Evolutionary conservation across 2,888 invertebrate species (phyloP).

Genomic region (Podabrus alpinus): DNA sequence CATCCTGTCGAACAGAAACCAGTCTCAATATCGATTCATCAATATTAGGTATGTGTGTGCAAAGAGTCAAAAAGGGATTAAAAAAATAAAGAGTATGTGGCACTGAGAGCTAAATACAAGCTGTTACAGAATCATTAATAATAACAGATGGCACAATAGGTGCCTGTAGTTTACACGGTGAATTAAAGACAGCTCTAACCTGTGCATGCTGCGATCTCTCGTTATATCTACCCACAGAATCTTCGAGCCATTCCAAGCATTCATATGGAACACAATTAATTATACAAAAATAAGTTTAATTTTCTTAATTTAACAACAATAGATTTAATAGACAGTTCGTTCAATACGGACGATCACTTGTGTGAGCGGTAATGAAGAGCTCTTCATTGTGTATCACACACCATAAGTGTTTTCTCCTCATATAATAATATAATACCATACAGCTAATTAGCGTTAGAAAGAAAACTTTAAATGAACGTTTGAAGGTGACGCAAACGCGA

Average conservation of each 20-base stretch:
- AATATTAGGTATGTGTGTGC: slow-evolving; percentile 22
- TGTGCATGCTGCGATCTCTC: slow-evolving; percentile 38
- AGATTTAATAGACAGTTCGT: neutral
- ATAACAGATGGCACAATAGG: slow-evolving; percentile 46
- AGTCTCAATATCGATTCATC: slow-evolving; percentile 25
- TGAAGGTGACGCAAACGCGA: neutral
- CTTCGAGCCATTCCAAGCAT: slow-evolving; percentile 27
- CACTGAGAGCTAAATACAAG: slow-evolving; percentile 37
- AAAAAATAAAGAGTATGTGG: slow-evolving; percentile 23
- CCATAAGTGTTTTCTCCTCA: neutral
- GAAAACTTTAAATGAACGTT: neutral
- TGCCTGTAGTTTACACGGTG: slow-evolving; percentile 48
- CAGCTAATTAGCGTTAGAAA: neutral
- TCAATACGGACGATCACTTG: neutral
- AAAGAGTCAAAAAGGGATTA: slow-evolving; percentile 23
- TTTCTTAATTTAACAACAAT: slow-evolving; percentile 19
- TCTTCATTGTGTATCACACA: neutral
- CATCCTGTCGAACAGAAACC: slow-evolving; percentile 22
- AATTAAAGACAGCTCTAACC: slow-evolving; percentile 41
- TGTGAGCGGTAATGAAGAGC: neutral
- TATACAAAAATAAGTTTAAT: slow-evolving; percentile 26
- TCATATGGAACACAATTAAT: slow-evolving; percentile 27
- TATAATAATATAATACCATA: neutral
- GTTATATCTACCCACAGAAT: slow-evolving; percentile 31
- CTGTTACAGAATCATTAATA: slow-evolving; percentile 44